A percentile compares a stretch with the other conserved stretches of the same genome.
phyloP scores from a whole-genome alignment of 2,888 invertebrate genomes.

The Lasius platythorax region DNA sequence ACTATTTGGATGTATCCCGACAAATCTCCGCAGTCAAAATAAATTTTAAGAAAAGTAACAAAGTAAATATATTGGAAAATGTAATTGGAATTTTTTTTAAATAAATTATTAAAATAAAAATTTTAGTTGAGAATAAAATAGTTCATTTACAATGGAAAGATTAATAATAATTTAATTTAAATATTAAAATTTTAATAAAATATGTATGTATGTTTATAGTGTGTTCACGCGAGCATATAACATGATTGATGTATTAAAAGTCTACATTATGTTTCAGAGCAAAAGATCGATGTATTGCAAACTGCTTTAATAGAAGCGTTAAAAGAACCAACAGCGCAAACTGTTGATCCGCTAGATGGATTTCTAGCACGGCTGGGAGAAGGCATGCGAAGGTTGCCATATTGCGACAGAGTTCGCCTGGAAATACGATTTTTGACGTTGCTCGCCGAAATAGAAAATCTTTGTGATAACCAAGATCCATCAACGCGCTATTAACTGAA shows the following conservation, averaged over 20 bases:
- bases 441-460: slow-evolving; percentile 2
- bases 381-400: slow-evolving; percentile 13
- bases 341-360: slow-evolving; percentile 4
- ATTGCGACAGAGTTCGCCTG: not conserved
- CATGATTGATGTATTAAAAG: no score
- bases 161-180: not conserved
- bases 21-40: not conserved
- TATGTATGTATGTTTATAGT: not conserved
- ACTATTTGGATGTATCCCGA: not conserved
- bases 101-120: not conserved
- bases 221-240: no score
- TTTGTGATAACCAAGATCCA: not conserved
- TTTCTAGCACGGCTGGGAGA: slow-evolving; percentile 15
- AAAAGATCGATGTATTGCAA: slow-evolving; percentile 13
- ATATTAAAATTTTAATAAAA: not conserved
- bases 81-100: not conserved
- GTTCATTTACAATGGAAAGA: not conserved
- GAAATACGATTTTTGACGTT: slow-evolving; percentile 10
- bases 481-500: not conserved
- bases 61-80: not conserved
- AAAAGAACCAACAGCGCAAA: not conserved
- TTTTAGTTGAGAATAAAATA: not conserved
- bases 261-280: slow-evolving; percentile 3
- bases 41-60: not conserved
- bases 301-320: not conserved